Evolutionary conservation across 1,140 invertebrate genomes (phyloP), one percentile per base, ranked within the genome.

Genomic region (Mizuhopecten yessoensis): DNA sequence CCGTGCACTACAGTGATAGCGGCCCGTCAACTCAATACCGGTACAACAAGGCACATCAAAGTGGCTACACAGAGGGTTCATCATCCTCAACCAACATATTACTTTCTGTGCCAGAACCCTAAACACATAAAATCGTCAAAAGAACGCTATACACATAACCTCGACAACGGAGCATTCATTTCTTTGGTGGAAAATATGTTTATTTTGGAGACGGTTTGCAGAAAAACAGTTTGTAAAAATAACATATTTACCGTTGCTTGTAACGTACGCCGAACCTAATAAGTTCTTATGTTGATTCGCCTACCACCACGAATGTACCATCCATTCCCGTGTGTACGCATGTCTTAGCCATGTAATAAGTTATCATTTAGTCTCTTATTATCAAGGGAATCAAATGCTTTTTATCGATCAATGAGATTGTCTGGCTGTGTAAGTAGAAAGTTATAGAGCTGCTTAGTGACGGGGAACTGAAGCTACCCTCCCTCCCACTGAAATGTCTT

Each of bases 11-110:
- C 57, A 29, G n/a, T 75, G 23, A 75, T 75, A n/a, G 57, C 23
- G 57, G 57, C n/a, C 23, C 15, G n/a, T 75, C 23, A 29, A 75
- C n/a, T 75, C 57, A 75, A n/a, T 75, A n/a, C 29, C 57, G n/a
- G 57, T 29, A 75, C 57, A 75, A 75, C 57, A 75, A 75, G 57
- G 1, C n/a, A 75, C 57, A 75, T 75, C 57, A 75, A 75, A 75
- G 57, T 75, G n/a, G 42, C 11, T 75, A 75, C 57, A n/a, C 5
- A 29, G 57, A 75, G 29, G n/a, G 57, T 75, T 75, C 57, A 75
- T 29, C 57, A 17, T 75, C 57, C 57, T 17, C n/a, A 29, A 75
- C 23, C 11, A 75, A 29, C 23, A 29, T 29, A 29, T 5, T 29
- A 5, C 11, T 9, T 7, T 5, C n/a, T 3, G 57, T 75, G 57